Base-by-base conservation (phyloP, 2,888 invertebrate species). In the Apamea anceps region DNA sequence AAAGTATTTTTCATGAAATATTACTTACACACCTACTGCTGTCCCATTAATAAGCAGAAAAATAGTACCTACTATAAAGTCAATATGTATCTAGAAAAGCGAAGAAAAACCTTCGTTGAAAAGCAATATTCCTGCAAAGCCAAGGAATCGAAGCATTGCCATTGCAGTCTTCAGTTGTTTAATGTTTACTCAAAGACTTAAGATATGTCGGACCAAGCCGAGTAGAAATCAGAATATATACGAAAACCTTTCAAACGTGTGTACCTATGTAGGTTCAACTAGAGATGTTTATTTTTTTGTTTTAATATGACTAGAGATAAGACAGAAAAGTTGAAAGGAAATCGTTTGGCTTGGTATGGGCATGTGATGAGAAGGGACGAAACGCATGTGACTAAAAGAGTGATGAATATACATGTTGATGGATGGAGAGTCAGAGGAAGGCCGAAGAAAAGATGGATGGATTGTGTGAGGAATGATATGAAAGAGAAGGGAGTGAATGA, bases 41-140 rank as follows among this genome's bases (percentile, higher is more conserved):
- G 2, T 75, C 21, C n/a, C 21, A 75, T 32, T 28, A 4, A 60
- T 2, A 32, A 10, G 45, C n/a, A 37, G 0, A 37, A 71, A 75
- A 28, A 12, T 4, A 21, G 7, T n/a, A 32, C 7, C 68, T 13
- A 21, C 25, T 25, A 37, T 42, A 13, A 25, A 13, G 12, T 32
- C 10, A 54, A 45, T 78, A 45, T 65, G 32, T 7, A 42, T 21
- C n/a, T 13, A 45, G 15, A 28, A 45, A 57, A 48, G 18, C n/a
- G 45, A 57, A 37, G 48, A 5, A 42, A 80, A 21, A 18, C 12
- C 25, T 70, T 28, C 18, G 0, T 32, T 51, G 45, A 28, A 71
- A 78, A 71, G 60, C 60, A 62, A 73, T 63, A 54, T 72, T 45
- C 13, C 45, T 63, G 32, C 12, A 73, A 81, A 37, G 51, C 32